Base-by-base conservation (phyloP, 1,140 invertebrate genomes). In the Archivesica marissinica region DNA sequence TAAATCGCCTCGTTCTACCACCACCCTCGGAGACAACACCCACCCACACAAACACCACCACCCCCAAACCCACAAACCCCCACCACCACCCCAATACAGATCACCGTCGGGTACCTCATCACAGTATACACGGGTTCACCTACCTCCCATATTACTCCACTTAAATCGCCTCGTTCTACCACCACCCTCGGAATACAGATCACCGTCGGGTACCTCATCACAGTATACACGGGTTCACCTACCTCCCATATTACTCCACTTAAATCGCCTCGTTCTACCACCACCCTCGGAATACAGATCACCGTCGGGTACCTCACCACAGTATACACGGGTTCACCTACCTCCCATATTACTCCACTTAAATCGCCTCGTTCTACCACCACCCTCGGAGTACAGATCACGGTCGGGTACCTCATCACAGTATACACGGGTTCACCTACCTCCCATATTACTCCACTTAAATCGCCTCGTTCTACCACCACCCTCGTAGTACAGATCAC, bases 321-420 rank as follows among this genome's bases (percentile, higher is more conserved):
- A n/a, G n/a, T n/a, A n/a, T n/a, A n/a, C n/a, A n/a, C n/a, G n/a
- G n/a, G n/a, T n/a, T n/a, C n/a, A n/a, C 41, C 94, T 70, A 72
- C 68, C 68, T 97, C 96, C 96, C 85, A 96, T 95, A 94, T 97
- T 96, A 91, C 95, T 96, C 97, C 97, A 98, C 88, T 95, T 95
- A 91, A 98, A 98, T 88, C 96, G 96, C 66, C 97, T 95, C 87
- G 96, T 95, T 17, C 97, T 94, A 30, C 96, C 96, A 15, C 94
- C 94, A 17, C 96, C 96, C 76, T 96, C 96, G 0, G 94, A 94
- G 89, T 97, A 96, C 54, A 98, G 94, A 92, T 98, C 97, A 0
- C 97, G 97, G 92, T 98, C 97, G 91, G 97, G 97, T 20, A 98
- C n/a, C n/a, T n/a, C n/a, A n/a, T n/a, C n/a, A n/a, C n/a, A n/a